These are phyloP conservation scores for Rhabdophis nuchalis DNA, from an alignment of 2,797 vertebrate genomes.

Conservation along the genomic window DNA sequence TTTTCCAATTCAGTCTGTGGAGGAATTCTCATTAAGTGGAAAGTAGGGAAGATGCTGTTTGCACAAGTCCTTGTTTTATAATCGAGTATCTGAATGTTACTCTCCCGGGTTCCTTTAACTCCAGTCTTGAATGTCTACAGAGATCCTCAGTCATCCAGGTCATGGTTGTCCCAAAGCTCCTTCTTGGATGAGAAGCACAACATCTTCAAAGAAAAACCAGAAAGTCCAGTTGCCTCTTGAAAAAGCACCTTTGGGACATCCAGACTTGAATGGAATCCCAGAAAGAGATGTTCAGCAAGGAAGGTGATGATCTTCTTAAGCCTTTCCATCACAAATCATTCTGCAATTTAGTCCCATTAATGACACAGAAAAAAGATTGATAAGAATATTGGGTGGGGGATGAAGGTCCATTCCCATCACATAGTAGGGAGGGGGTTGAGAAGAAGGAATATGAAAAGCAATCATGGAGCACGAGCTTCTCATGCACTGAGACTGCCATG, in stretches of 20 bases:
- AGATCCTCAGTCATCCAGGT: too few species aligned
- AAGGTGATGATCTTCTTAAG: conserved; percentile 5
- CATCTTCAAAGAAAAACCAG: too few species aligned
- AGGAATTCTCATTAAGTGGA: background rate
- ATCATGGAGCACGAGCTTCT: background rate
- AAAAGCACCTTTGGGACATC: background rate
- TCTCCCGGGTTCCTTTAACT: background rate
- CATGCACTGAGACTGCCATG: background rate
- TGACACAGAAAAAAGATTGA: conserved; percentile 7
- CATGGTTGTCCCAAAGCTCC: too few species aligned
- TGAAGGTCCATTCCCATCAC: background rate
- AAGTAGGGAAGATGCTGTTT: background rate
- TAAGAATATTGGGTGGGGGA: background rate
- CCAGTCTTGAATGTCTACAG: background rate
- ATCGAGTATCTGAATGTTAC: background rate
- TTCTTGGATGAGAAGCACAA: too few species aligned
- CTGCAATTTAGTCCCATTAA: conserved; percentile 24
- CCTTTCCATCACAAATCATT: background rate
- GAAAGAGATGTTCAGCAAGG: background rate
- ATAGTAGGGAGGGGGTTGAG: background rate
- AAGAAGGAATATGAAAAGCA: background rate
- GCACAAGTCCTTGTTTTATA: background rate
- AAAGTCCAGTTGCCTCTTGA: too few species aligned
- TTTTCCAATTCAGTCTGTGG: background rate
- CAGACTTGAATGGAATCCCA: background rate